Percentiles rank a stretch among this genome's conserved stretches.
Evolutionary conservation across 2,113 vertebrate species (phyloP).

Genomic region (Cercopithecus mona): DNA sequence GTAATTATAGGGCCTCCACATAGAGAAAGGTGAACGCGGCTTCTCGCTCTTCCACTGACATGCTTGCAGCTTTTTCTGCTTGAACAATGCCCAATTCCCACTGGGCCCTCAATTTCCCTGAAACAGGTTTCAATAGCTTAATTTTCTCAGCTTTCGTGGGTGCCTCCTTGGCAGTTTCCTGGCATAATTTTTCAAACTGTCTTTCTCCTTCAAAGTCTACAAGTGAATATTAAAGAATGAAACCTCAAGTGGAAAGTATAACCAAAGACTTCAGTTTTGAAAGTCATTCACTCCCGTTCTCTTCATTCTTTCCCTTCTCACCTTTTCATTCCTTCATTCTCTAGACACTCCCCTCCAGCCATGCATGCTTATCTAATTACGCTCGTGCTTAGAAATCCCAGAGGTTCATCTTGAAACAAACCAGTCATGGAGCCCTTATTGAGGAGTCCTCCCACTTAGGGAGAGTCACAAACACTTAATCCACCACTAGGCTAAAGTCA

Average conservation of each 20-base stretch:
- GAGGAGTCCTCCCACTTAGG: no score
- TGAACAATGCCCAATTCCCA: slow-evolving; percentile 95
- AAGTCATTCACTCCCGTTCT: no score
- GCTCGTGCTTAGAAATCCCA: no score
- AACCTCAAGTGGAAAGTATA: not conserved
- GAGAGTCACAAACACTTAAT: no score
- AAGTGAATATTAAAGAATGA: slow-evolving; percentile 56
- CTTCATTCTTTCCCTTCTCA: no score
- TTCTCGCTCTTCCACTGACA: slow-evolving; percentile 89
- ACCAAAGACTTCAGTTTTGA: no score
- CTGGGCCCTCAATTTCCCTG: slow-evolving; percentile 91
- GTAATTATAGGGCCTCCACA: slow-evolving; percentile 78
- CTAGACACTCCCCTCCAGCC: no score
- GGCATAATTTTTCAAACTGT: slow-evolving; percentile 92
- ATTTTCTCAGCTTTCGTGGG: slow-evolving; percentile 87
- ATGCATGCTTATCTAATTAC: slow-evolving; percentile 21
- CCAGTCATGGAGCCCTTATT: no score
- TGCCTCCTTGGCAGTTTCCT: slow-evolving; percentile 89
- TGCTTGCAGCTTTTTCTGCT: slow-evolving; percentile 89
- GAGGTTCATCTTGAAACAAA: no score
- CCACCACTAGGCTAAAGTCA: no score
- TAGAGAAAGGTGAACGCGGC: slow-evolving; percentile 93
- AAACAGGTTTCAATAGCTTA: slow-evolving; percentile 89
- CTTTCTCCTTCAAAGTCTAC: slow-evolving; percentile 92
- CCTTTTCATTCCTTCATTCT: no score